Evolutionary conservation across 2,888 invertebrate species (phyloP).

Genomic region (Xanthostigma xanthostigma): DNA sequence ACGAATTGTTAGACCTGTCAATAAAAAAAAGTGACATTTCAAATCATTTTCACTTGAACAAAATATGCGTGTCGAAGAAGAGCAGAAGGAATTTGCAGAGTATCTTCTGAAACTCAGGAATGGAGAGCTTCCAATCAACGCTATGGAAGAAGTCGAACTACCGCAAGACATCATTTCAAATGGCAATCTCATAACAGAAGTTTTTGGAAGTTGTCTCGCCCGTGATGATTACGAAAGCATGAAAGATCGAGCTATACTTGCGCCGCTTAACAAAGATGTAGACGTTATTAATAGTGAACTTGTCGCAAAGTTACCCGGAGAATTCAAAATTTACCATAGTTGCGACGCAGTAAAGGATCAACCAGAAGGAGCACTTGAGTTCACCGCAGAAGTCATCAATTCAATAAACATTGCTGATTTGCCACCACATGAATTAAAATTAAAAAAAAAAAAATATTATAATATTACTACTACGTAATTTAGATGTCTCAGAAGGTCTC

Average conservation of each 20-base stretch:
- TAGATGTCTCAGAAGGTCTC: constrained; percentile 9
- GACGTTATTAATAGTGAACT: neutral
- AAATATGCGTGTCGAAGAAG: neutral
- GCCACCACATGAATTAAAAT: neutral
- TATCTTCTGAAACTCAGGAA: neutral
- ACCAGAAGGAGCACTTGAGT: neutral
- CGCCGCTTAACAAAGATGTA: neutral
- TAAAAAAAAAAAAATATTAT: constrained; percentile 5
- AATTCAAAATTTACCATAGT: neutral
- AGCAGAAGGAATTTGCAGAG: neutral
- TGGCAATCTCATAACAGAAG: neutral
- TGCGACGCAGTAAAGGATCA: neutral
- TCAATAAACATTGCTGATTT: neutral
- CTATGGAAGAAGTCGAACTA: neutral
- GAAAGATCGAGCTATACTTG: neutral
- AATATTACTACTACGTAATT: constrained; percentile 12
- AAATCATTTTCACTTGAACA: too few species aligned
- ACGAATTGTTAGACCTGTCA: neutral
- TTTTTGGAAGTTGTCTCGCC: neutral
- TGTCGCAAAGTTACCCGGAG: neutral
- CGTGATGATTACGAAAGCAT: neutral
- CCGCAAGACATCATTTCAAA: neutral
- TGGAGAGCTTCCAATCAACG: neutral
- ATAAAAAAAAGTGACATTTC: too few species aligned
- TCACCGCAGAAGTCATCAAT: neutral